phyloP scores from a whole-genome alignment of 2,888 invertebrate species.

The Epirrhoe tristata region DNA sequence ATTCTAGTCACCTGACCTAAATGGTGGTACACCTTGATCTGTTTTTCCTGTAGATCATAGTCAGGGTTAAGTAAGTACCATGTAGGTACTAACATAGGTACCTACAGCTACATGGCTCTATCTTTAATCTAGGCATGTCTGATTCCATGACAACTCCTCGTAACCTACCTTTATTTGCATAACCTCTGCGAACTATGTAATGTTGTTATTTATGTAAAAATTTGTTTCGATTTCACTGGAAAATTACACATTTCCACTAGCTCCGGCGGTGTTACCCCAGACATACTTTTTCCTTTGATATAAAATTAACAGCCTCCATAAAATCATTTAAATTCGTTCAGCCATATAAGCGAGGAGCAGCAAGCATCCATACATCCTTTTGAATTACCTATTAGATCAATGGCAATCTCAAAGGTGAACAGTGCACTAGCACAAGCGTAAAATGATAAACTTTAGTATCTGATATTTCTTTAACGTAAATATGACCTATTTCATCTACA shows the following conservation, averaged over 20 bases:
- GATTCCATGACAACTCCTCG: background rate
- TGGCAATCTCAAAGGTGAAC: too few species aligned
- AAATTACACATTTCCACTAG: background rate
- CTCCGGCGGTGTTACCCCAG: too few species aligned
- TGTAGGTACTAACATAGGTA: background rate
- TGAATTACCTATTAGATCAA: too few species aligned
- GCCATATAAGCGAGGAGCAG: too few species aligned
- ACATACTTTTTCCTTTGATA: too few species aligned
- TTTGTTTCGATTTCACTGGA: background rate
- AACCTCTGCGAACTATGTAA: background rate
- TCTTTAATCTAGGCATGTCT: background rate
- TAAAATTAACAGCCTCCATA: too few species aligned
- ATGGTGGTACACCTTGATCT: constrained; percentile 14
- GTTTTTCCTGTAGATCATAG: constrained; percentile 10
- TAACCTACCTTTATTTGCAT: background rate
- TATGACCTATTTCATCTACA: too few species aligned
- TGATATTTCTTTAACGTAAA: too few species aligned
- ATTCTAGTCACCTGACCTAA: background rate
- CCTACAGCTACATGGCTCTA: background rate
- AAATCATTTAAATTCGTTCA: too few species aligned
- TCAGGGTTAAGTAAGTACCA: constrained; percentile 1
- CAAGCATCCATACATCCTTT: too few species aligned
- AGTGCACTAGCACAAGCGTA: too few species aligned
- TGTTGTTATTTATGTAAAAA: background rate
- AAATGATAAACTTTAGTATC: too few species aligned